Base-by-base conservation (phyloP, 2,113 vertebrate genomes). In the Bombycilla garrulus region DNA sequence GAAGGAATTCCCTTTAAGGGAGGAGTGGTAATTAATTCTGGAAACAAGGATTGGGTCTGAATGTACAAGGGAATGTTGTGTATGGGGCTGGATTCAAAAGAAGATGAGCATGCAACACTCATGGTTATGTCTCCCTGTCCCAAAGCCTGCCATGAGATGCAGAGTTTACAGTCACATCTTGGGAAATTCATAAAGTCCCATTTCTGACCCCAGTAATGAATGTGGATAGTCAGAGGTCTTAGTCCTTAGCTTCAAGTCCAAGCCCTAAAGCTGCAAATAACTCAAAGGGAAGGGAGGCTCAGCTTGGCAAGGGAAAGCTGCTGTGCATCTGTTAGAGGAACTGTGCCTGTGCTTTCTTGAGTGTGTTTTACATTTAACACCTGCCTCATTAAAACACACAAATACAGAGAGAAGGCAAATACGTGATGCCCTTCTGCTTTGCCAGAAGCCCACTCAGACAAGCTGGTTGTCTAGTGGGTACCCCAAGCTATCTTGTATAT, bases 1-100 rank as follows among this genome's bases (percentile, higher is more conserved):
- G 35, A 31, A 83, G 44, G 40, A 88, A 85, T 93, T 92, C 70
- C 60, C 47, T 91, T 86, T 64, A 48, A 82, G 51, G 44, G 35
- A 38, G 87, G 70, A 72, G 94, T 72, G 14, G 31, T 73, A 71
- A 95, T 95, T 92, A 77, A 78, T 18, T 79, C 67, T 48, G 67
- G 74, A 85, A 91, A 28, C 31, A 78, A 77, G 50, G 40, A 48
- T 3, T 67, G 19, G 9, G 31, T 28, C 22, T 83, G 64, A 31
- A 40, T 7, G 16, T 44, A n/a, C 0, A 0, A 23, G 29, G 51
- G 14, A 19, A 42, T 31, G 23, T 40, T 86, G 36, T 76, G 13
- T 22, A 11, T 33, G 47, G 58, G 54, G 42, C 29, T 74, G 23
- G 42, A 25, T 56, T 70, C 0, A 0, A 54, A 86, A 56, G 47